Evolutionary conservation across 2,888 invertebrate species (phyloP), one percentile per base, ranked within the genome.

Genomic region (Tetragonula carbonaria): DNA sequence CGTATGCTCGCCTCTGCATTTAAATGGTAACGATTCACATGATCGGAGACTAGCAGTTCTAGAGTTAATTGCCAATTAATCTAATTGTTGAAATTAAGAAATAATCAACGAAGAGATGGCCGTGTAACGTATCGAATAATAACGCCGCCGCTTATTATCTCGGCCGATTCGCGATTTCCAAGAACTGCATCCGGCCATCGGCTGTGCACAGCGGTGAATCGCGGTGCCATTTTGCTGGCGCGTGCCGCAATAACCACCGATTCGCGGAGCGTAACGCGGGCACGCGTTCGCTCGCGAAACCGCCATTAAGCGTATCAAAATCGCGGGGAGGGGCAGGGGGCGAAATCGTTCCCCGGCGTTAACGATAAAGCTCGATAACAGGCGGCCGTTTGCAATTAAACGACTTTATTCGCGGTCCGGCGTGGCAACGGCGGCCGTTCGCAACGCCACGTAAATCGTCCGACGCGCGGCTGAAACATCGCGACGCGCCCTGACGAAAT

Each of bases 311-410:
- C 74, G 53, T 72, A 72, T 72, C 55, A 53, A 72, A 72, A 53
- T 72, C 55, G 63, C 45, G 45, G 4, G 2, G 38, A 5, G 38
- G 33, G 38, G 38, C 23, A 23, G 38, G 38, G 23, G 16, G 4
- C 18, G 63, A 74, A 63, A 77, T 55, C 68, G 53, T 45, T 33
- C 14, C 18, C 45, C 3, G 23, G 16, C 18, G 59, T 63, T 23
- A 63, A 50, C 62, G 62, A 77, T 72, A 77, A 65, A 72, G 38
- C 38, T 63, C 72, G 77, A 53, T 55, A 53, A 63, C 38, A 71
- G 72, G 53, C 45, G 62, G 23, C 57, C 63, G 18, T 63, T 63
- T 45, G 50, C 53, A 55, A 73, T 73, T 78, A 73, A 73, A 73
- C 38, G 55, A 66, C 67, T 74, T 65, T 74, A 74, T 66, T 74